A percentile compares a stretch with the other conserved stretches of the same genome.
phyloP scores from a whole-genome alignment of 2,797 vertebrate genomes.

The Gastrophryne carolinensis region DNA sequence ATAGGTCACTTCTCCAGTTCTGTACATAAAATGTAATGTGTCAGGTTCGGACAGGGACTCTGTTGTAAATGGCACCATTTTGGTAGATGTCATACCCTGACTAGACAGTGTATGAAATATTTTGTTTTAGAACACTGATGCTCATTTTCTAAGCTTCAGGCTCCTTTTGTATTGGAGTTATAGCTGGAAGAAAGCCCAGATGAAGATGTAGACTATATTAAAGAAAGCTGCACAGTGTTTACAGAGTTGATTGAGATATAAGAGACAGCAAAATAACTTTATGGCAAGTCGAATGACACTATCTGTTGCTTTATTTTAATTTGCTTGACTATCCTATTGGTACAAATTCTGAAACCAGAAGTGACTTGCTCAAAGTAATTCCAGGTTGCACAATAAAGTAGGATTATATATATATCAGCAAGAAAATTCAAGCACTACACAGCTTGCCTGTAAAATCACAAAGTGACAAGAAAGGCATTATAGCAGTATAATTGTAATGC shows the following conservation, averaged over 20 bases:
- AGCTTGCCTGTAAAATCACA: not conserved
- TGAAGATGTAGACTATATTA: conserved; percentile 33
- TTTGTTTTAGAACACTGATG: conserved; percentile 35
- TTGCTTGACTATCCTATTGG: conserved; percentile 27
- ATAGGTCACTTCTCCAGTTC: not conserved
- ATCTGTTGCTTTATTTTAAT: conserved; percentile 32
- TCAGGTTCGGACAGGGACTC: conserved; percentile 31
- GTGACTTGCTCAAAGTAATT: conserved; percentile 24
- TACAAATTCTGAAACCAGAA: not conserved
- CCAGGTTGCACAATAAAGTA: not conserved
- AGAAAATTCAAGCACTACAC: not conserved
- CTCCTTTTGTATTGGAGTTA: conserved; percentile 30
- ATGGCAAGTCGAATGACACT: conserved; percentile 17
- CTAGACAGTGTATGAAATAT: conserved; percentile 28
- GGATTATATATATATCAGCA: not conserved
- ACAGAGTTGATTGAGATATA: conserved; percentile 29
- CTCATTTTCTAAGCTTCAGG: conserved; percentile 30
- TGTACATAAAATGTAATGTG: conserved; percentile 24
- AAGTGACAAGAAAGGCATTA: not conserved
- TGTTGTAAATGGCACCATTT: not conserved
- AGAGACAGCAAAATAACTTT: conserved; percentile 10
- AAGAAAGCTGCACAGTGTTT: conserved; percentile 28
- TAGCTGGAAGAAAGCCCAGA: conserved; percentile 34
- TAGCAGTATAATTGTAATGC: not conserved
- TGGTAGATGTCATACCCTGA: conserved; percentile 7